Base-by-base conservation (phyloP, 2,888 invertebrate species). In the Drosophila subquinaria region DNA sequence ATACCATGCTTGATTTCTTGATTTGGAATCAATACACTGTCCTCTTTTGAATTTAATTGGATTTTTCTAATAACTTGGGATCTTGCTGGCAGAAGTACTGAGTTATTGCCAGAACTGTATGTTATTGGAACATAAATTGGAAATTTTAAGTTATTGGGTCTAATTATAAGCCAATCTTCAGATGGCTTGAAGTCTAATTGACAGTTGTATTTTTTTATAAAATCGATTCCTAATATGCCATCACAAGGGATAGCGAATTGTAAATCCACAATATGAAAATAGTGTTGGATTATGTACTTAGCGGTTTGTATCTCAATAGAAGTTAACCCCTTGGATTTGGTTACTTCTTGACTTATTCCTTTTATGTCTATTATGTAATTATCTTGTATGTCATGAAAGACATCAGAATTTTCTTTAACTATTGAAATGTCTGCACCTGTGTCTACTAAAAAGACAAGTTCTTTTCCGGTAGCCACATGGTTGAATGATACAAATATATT, bases 331-430 rank as follows among this genome's bases (percentile, higher is more conserved):
- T 40, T 40, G n/a, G 52, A 52, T 40, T 40, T 23, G 3, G 10
- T 20, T n/a, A 52, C 17, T 9, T 51, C 17, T 35, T 36, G 51
- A 40, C 17, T 40, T 52, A 40, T 52, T 20, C 38, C 52, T 52
- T 52, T 17, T 17, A 17, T 17, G 17, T 23, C 36, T 17, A 51
- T 35, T 3, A 35, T 52, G 6, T 38, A n/a, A 17, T 17, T 17
- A 17, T 17, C 17, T 17, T 35, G 33, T 20, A 23, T 52, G n/a
- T 48, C 2, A 20, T 47, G 15, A 42, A 42, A 42, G 15, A 42
- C 42, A 17, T 17, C 20, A 42, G 15, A 15, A 51, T 52, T 52
- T 52, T 52, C 52, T 52, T 52, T 40, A 52, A 52, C 52, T 52
- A 52, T 45, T 45, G 35, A 35, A 9, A 10, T 38, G 23, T 23